Evolutionary conservation across 1,140 invertebrate genomes (phyloP).

Genomic region (Drosophila guanche): DNA sequence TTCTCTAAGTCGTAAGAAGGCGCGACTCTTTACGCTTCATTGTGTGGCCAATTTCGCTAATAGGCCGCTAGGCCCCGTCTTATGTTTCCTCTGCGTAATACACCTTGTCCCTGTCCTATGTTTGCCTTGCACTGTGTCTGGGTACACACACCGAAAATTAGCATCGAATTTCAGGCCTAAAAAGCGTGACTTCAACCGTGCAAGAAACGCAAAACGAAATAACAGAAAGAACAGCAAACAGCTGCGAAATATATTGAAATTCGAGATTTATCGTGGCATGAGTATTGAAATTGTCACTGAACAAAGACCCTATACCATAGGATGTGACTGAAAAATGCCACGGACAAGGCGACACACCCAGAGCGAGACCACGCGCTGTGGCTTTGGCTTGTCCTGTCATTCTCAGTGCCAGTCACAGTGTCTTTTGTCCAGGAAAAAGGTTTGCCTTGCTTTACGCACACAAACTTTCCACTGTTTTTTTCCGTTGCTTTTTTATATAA

Average conservation of each 20-base stretch:
- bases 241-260: slow-evolving; percentile 55
- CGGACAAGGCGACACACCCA: background rate
- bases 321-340: too few relatives aligned
- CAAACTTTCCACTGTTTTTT: slow-evolving; percentile 11
- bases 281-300: slow-evolving; percentile 26
- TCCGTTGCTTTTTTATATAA: slow-evolving; percentile 6
- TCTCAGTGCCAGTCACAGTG: background rate
- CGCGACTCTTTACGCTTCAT: slow-evolving; percentile 64
- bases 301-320: background rate
- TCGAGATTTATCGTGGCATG: slow-evolving; percentile 62
- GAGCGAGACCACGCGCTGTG: background rate
- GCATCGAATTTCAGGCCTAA: slow-evolving; percentile 63
- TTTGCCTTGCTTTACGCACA: slow-evolving; percentile 37
- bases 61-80: slow-evolving; percentile 27
- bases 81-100: slow-evolving; percentile 1
- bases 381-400: slow-evolving; percentile 13
- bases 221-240: slow-evolving; percentile 12
- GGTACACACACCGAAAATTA: slow-evolving; percentile 53
- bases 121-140: slow-evolving; percentile 60
- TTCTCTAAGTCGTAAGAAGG: slow-evolving; percentile 19
- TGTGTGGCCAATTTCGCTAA: slow-evolving; percentile 71
- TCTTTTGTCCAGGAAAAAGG: slow-evolving; percentile 32
- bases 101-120: slow-evolving; percentile 24
- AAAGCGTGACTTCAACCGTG: background rate
- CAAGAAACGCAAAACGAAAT: background rate